phyloP scores from a whole-genome alignment of 2,797 vertebrate species.

The Arrhamphus sclerolepis region DNA sequence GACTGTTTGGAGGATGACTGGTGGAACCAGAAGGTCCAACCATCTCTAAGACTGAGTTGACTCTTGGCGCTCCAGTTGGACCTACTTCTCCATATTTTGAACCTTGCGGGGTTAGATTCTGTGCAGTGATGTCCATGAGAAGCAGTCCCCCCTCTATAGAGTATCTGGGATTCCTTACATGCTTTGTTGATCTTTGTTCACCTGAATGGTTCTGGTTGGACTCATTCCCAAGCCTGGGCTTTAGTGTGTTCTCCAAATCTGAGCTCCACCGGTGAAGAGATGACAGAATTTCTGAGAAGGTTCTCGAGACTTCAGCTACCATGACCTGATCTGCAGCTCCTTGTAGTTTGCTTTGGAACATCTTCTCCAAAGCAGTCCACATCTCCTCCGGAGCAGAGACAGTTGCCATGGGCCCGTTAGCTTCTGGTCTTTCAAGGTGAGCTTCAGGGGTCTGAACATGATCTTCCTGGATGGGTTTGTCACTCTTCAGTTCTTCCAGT shows the following conservation, averaged over 20 bases:
- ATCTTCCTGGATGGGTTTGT: background rate
- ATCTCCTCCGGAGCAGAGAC: background rate
- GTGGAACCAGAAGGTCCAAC: background rate
- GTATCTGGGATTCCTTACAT: background rate
- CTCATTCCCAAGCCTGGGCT: background rate
- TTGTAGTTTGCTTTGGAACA: constrained; percentile 7
- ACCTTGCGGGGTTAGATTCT: background rate
- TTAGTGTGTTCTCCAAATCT: constrained; percentile 11
- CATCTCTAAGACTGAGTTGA: background rate
- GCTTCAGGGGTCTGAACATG: background rate
- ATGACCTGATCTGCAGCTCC: constrained; percentile 9
- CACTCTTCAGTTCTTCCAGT: background rate
- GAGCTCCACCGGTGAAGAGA: constrained; percentile 19
- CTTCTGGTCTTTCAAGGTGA: background rate
- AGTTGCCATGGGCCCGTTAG: background rate
- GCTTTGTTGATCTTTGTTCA: background rate
- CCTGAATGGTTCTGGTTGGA: background rate
- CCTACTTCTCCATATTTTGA: background rate
- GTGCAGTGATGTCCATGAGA: background rate
- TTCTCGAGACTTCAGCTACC: constrained; percentile 13
- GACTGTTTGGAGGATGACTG: background rate
- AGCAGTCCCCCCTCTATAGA: background rate
- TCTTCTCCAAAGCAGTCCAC: constrained; percentile 14
- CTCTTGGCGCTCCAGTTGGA: background rate
- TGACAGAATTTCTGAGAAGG: constrained; percentile 9